Conservation (phyloP, 2,113 vertebrate genomes). For the Coracopsis vasa region DNA sequence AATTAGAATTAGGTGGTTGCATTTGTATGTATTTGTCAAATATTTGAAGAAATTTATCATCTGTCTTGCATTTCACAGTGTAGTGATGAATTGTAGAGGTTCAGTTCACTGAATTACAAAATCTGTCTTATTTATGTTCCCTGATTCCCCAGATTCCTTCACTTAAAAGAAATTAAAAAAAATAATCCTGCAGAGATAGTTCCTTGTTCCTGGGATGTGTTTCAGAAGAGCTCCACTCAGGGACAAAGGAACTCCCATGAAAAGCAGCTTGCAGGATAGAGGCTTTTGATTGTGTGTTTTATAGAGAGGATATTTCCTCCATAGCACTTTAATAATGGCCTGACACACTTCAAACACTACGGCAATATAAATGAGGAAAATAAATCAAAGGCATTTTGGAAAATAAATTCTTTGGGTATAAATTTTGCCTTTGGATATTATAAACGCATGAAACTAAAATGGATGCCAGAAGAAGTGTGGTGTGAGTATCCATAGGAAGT, state of each 20-base stretch:
- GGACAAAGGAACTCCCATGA: background rate
- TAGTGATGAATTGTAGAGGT: background rate
- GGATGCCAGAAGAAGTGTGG: background rate
- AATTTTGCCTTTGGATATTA: constrained; percentile 30
- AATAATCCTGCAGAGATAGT: background rate
- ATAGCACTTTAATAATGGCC: background rate
- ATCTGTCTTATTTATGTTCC: background rate
- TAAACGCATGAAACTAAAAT: background rate
- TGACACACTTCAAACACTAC: background rate
- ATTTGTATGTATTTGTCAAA: constrained; percentile 6
- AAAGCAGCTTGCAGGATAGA: background rate
- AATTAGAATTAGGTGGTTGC: background rate
- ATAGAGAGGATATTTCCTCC: constrained; percentile 8
- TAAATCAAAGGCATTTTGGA: constrained; percentile 34
- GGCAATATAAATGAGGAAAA: constrained; percentile 41
- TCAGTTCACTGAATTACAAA: background rate
- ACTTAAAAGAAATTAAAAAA: background rate
- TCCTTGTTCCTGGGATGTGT: background rate
- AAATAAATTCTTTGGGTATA: background rate
- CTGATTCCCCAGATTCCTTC: background rate
- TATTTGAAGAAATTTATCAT: constrained; percentile 15
- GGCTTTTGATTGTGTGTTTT: constrained; percentile 40
- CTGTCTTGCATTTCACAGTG: background rate
- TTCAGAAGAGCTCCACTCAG: background rate
- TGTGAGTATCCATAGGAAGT: background rate